phyloP scores from a whole-genome alignment of 2,113 vertebrate species.

The Rallus limicola region DNA sequence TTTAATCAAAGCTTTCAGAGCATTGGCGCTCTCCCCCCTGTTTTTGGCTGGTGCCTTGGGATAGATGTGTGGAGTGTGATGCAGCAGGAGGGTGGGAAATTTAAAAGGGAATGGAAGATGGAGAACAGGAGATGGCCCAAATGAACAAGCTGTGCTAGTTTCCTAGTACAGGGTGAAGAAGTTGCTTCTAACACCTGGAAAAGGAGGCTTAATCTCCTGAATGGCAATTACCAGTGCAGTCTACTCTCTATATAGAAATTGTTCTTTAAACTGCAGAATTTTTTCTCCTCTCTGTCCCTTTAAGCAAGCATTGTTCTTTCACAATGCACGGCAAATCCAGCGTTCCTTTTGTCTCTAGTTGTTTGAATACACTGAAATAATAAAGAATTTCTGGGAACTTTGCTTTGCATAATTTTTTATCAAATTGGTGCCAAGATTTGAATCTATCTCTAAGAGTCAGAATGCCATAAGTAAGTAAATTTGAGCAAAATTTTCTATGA shows the following conservation, averaged over 20 bases:
- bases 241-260: not conserved
- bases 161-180: not conserved
- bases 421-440: not conserved
- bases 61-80: not conserved
- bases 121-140: constrained; percentile 8
- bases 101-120: not conserved
- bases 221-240: not conserved
- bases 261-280: not conserved
- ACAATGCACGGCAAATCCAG: not conserved
- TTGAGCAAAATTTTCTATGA: not conserved
- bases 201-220: not conserved
- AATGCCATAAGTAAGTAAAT: not conserved
- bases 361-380: constrained; percentile 5
- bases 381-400: not conserved
- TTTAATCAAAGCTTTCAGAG: not conserved
- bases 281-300: not conserved
- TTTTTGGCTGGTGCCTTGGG: constrained; percentile 20
- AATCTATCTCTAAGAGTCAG: not conserved
- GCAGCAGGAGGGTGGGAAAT: not conserved
- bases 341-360: not conserved
- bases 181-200: not conserved
- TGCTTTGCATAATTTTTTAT: not conserved
- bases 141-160: not conserved
- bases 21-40: not conserved
- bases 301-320: not conserved